These are phyloP conservation scores for Pseudomyrmex concolor DNA, from an alignment of 1,140 invertebrate genomes.

Conservation along the genomic window DNA sequence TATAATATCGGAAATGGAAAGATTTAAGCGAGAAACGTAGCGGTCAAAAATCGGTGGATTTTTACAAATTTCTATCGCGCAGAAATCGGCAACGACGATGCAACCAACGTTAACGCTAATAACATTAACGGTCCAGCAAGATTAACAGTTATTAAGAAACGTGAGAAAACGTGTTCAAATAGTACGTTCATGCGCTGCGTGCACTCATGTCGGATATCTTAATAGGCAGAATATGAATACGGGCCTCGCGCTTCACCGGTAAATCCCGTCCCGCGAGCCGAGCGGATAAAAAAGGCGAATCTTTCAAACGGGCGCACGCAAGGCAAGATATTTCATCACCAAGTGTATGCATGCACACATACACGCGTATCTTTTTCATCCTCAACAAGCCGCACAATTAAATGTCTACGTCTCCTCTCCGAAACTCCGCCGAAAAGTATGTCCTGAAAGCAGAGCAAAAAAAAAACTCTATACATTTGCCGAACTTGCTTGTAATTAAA, in stretches of 20 bases:
- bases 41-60: conserved; percentile 2
- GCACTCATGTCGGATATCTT: conserved; percentile 51
- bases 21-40: conserved; percentile 38
- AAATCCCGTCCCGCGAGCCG: conserved; percentile 22
- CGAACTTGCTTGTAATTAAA: conserved; percentile 31
- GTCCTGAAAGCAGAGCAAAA: not conserved
- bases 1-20: conserved; percentile 8
- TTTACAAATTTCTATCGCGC: conserved; percentile 45
- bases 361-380: not conserved
- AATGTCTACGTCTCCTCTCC: not conserved
- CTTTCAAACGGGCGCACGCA: conserved; percentile 44
- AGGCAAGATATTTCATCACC: conserved; percentile 35
- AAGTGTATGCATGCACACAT: not conserved
- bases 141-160: conserved; percentile 63
- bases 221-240: conserved; percentile 59
- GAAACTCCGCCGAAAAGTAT: conserved; percentile 18
- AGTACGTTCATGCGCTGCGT: conserved; percentile 22
- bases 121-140: conserved; percentile 56
- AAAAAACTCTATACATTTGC: not conserved
- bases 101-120: conserved; percentile 48
- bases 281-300: conserved; percentile 46
- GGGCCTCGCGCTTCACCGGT: conserved; percentile 44
- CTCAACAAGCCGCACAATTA: not conserved
- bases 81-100: conserved; percentile 15
- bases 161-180: conserved; percentile 56